Evolutionary conservation across 2,113 vertebrate genomes (phyloP).

Genomic region (Talpa occidentalis): DNA sequence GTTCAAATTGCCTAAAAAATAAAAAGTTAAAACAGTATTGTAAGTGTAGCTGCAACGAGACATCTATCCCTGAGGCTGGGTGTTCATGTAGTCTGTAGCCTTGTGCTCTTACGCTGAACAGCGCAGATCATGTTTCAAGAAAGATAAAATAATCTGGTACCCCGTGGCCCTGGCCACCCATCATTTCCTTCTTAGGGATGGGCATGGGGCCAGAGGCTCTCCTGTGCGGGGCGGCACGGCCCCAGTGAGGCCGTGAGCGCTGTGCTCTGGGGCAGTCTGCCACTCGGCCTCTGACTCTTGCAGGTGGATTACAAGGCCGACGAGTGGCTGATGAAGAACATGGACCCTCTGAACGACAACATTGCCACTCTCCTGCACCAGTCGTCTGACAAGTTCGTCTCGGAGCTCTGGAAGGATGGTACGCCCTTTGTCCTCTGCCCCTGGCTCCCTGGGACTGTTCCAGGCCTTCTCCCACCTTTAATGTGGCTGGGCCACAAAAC

Average conservation of each 20-base stretch:
- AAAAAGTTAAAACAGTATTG: background rate
- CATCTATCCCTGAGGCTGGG: background rate
- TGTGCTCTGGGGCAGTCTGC: background rate
- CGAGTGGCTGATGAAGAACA: slow-evolving; percentile 99
- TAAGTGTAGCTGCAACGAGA: rapidly evolving
- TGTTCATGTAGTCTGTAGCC: background rate
- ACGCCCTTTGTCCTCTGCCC: slow-evolving; percentile 80
- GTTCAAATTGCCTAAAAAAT: background rate
- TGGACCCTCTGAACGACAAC: slow-evolving; percentile 98
- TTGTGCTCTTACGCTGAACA: rapidly evolving
- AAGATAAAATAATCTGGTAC: too few species aligned
- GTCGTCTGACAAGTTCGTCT: slow-evolving; percentile 98
- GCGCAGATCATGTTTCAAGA: background rate
- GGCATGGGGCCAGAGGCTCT: background rate
- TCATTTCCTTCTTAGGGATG: background rate
- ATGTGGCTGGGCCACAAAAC: background rate
- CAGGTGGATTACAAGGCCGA: slow-evolving; percentile 99
- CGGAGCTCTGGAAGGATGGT: slow-evolving; percentile 99
- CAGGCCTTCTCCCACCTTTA: background rate
- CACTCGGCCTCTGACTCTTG: background rate
- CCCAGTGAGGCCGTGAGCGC: rapidly evolving
- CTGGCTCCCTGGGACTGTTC: too few species aligned
- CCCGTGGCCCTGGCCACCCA: too few species aligned
- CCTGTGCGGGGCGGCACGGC: rapidly evolving
- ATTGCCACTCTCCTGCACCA: slow-evolving; percentile 96